These are phyloP conservation scores for Schrankia costaestrigalis DNA, from an alignment of 2,888 invertebrate species.

Conservation along the genomic window DNA sequence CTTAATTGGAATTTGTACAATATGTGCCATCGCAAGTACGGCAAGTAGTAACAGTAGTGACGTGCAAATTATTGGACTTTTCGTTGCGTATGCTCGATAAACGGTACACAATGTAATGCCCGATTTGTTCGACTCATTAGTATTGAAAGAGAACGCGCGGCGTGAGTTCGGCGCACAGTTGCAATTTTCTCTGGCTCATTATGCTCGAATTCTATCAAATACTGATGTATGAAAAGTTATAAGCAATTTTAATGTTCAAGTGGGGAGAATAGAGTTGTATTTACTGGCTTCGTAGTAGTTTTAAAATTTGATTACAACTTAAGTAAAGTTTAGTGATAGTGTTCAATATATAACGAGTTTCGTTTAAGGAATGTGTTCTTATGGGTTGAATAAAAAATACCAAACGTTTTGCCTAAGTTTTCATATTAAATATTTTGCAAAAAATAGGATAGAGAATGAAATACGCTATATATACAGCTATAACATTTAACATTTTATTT, in stretches of 20 bases:
- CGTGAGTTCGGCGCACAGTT: conserved; percentile 14
- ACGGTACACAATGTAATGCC: conserved; percentile 8
- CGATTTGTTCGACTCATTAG: conserved; percentile 29
- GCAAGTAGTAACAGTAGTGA: neutral
- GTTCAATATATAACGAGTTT: no score
- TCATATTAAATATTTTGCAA: no score
- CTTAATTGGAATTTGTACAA: conserved; percentile 24
- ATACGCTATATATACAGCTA: no score
- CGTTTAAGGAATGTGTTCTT: no score
- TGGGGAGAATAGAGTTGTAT: no score
- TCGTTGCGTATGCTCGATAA: conserved; percentile 20
- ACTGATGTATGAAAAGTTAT: conserved; percentile 22
- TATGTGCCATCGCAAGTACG: conserved; percentile 10
- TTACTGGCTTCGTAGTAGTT: no score
- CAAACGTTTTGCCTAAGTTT: no score
- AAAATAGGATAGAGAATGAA: no score
- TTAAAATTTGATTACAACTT: no score
- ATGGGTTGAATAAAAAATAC: no score
- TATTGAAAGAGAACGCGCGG: conserved; percentile 26
- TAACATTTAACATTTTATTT: no score
- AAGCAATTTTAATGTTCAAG: conserved; percentile 5
- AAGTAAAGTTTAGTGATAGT: no score
- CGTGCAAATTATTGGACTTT: conserved; percentile 23
- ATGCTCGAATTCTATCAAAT: conserved; percentile 14
- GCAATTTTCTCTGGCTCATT: conserved; percentile 29